A percentile compares a stretch with the other conserved stretches of the same genome.
Conservation (phyloP, 2,113 vertebrate species). For the Oceanodroma tethys region DNA sequence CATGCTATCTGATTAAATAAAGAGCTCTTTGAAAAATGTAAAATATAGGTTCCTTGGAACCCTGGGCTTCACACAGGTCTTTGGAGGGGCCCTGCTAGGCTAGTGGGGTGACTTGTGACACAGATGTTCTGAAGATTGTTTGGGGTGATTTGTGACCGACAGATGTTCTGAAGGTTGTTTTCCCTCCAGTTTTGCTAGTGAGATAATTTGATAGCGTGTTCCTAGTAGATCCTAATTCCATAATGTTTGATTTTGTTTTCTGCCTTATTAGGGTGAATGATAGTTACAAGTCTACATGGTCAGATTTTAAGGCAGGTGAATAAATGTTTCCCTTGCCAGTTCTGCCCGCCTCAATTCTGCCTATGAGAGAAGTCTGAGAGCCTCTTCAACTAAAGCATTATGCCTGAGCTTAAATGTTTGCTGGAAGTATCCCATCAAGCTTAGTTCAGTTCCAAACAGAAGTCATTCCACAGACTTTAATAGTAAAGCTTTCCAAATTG, state of each 20-base stretch:
- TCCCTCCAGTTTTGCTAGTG: not conserved
- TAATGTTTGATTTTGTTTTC: not conserved
- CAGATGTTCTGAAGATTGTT: not conserved
- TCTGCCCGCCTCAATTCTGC: not conserved
- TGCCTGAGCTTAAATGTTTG: not conserved
- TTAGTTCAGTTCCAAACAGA: not conserved
- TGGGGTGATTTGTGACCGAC: not conserved
- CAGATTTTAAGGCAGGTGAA: not conserved
- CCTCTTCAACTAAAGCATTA: not conserved
- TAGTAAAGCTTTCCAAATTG: not conserved
- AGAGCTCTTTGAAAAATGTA: not conserved
- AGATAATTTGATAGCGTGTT: not conserved
- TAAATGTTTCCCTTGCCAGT: not conserved
- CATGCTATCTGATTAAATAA: not conserved
- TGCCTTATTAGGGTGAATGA: not conserved
- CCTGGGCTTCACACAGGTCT: not conserved
- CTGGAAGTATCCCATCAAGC: not conserved
- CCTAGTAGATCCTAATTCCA: not conserved
- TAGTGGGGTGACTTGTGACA: not conserved
- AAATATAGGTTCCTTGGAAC: not conserved
- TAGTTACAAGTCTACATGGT: not conserved
- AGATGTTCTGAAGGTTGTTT: not conserved
- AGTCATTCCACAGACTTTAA: not conserved
- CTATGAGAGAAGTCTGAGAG: not conserved
- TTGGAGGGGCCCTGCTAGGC: not conserved